Base-by-base conservation (phyloP, 2,113 vertebrate species). In the Orcinus orca region DNA sequence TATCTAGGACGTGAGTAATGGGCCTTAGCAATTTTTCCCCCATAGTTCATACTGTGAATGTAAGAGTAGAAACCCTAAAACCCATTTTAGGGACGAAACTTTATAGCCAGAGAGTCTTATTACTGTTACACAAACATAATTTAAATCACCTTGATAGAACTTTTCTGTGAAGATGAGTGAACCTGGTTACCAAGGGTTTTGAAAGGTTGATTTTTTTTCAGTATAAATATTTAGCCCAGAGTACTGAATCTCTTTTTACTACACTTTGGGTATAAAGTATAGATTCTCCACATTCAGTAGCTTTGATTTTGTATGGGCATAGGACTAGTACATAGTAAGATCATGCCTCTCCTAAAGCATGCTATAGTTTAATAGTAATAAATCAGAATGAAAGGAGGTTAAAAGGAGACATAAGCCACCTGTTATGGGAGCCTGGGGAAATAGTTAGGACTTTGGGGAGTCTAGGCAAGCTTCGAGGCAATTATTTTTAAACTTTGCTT, bases 121-220 rank as follows among this genome's bases (percentile, higher is more conserved):
- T 92, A 44, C 65, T 94, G 13, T 67, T 88, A 18, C 47, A 93
- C 38, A 70, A 63, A 77, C 68, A 50, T 81, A 87, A 88, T 33
- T 90, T 89, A 81, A 85, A 76, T 94, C 71, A 44, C 44, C 21
- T 88, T 77, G 53, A 26, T 83, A 89, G 84, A 29, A 44, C 73
- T 88, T 93, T 90, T 79, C 73, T 62, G 70, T 89, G 84, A 82
- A 90, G 53, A 80, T 58, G 81, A 73, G 18, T 92, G n/a, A 93
- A 76, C 44, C 47, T 85, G 20, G 55, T 95, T 44, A 71, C 53
- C 38, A 93, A 90, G 74, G 71, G 17, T 92, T 96, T 90, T 71
- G 65, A 88, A 81, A 86, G 62, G 11, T 81, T 70, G 77, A 81
- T 85, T 85, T 82, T 92, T 77, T 92, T 77, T 93, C 33, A 60